Base-by-base conservation (phyloP, 2,888 invertebrate species). In the Hypsopygia costalis region DNA sequence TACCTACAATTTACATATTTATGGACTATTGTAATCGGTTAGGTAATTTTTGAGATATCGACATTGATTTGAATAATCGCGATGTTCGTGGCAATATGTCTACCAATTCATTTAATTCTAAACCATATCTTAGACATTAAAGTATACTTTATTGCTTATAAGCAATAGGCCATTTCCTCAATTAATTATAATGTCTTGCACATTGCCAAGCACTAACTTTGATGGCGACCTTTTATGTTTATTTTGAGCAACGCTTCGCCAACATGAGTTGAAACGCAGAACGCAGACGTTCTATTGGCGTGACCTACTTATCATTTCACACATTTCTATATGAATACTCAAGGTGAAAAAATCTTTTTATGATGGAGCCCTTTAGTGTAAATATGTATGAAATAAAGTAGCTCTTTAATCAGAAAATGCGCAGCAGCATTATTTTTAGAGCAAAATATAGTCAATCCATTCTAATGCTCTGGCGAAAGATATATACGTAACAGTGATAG, bases 201-300 rank as follows among this genome's bases (percentile, higher is more conserved):
- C 66, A 62, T 64, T 75, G 80, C 75, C 79, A 78, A 72, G 62
- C 62, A 64, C 57, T 67, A 70, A 70, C 61, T 76, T 66, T 65
- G 66, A 67, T 66, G 66, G 60, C 66, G 82, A 86, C 82, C 82
- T 83, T 85, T 85, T 66, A 62, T 61, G 69, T 77, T 75, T 86
- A 85, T 85, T 86, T 82, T 62, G 64, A 63, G 80, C 70, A 49
- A 51, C 68, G 62, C 66, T 69, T 71, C 67, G 62, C 61, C 61
- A 46, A 52, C 62, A 57, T 55, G 55, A 53, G 61, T 58, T 58
- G 62, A 69, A 65, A 69, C 52, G 40, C 52, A 66, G 69, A 65
- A 69, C 52, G 40, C 52, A 66, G 69, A 69, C 73, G 55, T 52
- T 71, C 64, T 70, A 69, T 67, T 51, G 58, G 56, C 57, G 52